A percentile compares a stretch with the other conserved stretches of the same genome.
Evolutionary conservation across 2,888 invertebrate species (phyloP).

Genomic region (Seira sanloemensis): DNA sequence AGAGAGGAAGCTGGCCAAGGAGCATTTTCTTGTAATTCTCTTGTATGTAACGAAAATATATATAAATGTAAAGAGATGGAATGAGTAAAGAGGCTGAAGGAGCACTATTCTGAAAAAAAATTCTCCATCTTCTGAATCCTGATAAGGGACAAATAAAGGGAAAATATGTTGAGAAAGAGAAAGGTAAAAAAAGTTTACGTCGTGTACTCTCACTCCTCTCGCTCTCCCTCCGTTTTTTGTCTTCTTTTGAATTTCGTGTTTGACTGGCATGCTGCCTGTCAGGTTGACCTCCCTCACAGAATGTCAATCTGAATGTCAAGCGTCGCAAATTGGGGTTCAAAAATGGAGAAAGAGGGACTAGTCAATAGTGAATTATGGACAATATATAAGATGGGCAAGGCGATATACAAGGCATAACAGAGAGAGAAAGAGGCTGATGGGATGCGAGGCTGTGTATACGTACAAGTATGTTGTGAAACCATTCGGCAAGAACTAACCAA

Average conservation of each 20-base stretch:
- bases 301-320: conserved; percentile 74
- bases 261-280: conserved; percentile 70
- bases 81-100: conserved; percentile 38
- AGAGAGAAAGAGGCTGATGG: no score
- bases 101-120: conserved; percentile 38
- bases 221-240: conserved; percentile 12
- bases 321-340: conserved; percentile 73
- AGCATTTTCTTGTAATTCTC: conserved; percentile 49
- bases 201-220: not conserved
- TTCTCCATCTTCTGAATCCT: conserved; percentile 59
- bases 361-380: conserved; percentile 11
- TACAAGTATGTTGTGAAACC: conserved; percentile 17
- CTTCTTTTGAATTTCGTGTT: conserved; percentile 58
- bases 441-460: conserved; percentile 11
- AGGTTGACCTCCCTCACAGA: conserved; percentile 74
- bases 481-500: not conserved
- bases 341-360: conserved; percentile 33
- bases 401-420: no score
- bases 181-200: not conserved
- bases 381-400: no score
- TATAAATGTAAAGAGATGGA: not conserved
- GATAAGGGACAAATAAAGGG: conserved; percentile 41
- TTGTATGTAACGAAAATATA: not conserved
- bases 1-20: conserved; percentile 42
- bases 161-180: not conserved